These are phyloP conservation scores for Sarotherodon lohbergeri DNA, from an alignment of 2,113 vertebrate species.

Conservation along the genomic window DNA sequence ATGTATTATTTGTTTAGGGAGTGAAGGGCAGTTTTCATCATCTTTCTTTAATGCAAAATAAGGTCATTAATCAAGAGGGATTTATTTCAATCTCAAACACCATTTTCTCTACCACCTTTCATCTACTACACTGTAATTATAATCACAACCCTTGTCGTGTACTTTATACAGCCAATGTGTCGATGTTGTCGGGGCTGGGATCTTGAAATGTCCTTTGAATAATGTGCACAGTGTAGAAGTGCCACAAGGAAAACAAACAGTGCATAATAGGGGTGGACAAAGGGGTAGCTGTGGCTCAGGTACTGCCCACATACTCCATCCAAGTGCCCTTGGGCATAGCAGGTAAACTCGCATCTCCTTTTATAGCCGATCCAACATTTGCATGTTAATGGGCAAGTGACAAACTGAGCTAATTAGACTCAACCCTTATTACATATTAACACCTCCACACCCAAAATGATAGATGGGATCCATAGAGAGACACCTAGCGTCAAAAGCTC, in stretches of 20 bases:
- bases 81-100: constrained; percentile 5
- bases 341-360: background rate
- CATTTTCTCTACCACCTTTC: background rate
- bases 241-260: background rate
- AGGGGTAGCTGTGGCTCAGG: background rate
- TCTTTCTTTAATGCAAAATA: constrained; percentile 12
- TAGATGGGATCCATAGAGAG: background rate
- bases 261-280: background rate
- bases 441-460: background rate
- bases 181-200: background rate
- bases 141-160: background rate
- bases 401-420: background rate
- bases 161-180: background rate
- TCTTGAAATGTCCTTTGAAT: background rate
- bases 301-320: background rate
- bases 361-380: background rate
- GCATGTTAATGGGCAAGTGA: background rate
- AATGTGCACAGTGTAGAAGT: background rate
- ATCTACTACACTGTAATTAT: background rate
- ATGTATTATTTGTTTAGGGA: constrained; percentile 1
- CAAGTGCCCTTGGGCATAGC: background rate
- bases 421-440: background rate
- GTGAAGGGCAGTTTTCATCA: background rate
- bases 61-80: constrained; percentile 24
- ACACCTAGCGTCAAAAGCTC: background rate